Evolutionary conservation across 2,113 vertebrate genomes (phyloP).

Genomic region (Python bivittatus): DNA sequence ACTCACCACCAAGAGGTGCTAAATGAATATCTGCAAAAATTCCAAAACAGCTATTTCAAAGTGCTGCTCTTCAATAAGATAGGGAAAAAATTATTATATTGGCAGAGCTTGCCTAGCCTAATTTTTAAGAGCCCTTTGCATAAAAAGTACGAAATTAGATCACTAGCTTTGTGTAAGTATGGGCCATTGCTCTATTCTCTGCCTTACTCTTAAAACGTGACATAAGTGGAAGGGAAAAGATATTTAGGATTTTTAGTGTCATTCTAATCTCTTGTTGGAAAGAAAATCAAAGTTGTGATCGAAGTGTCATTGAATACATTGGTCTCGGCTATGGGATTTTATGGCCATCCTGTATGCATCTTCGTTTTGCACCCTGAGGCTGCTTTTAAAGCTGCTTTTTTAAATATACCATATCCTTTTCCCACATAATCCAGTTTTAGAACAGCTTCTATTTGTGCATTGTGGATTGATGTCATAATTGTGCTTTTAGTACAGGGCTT

Average conservation of each 20-base stretch:
- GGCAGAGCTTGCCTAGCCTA: neutral
- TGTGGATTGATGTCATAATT: conserved; percentile 19
- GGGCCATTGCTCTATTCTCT: neutral
- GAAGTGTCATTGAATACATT: neutral
- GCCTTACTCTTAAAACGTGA: neutral
- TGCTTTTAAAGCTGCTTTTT: neutral
- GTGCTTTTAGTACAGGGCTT: conserved; percentile 9
- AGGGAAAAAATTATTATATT: neutral
- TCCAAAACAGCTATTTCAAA: neutral
- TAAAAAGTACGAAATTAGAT: neutral
- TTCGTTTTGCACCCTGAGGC: neutral
- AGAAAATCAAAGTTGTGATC: neutral
- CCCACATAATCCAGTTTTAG: conserved; percentile 6
- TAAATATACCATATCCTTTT: neutral
- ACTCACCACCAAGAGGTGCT: neutral
- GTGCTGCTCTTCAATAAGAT: neutral
- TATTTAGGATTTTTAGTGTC: neutral
- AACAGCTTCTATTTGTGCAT: conserved; percentile 14
- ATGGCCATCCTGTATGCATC: neutral
- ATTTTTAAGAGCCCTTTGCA: neutral
- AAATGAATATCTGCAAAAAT: neutral
- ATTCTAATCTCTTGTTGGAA: neutral
- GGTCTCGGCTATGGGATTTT: neutral
- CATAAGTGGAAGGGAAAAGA: neutral
- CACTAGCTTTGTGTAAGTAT: neutral